Evolutionary conservation across 1,140 invertebrate species (phyloP).

Genomic region (Trichonephila clavata): DNA sequence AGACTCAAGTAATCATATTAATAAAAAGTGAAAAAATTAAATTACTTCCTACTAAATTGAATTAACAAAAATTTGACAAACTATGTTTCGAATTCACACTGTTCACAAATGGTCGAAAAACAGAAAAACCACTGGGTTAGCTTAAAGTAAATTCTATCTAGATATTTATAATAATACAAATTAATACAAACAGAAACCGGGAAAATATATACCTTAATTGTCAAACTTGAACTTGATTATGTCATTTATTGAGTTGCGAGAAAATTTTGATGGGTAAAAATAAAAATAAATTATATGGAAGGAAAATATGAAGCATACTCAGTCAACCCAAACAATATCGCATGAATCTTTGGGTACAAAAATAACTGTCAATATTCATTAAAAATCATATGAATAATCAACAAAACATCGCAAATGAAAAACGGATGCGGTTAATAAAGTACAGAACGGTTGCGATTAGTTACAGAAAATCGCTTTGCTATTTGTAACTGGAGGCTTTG

Average conservation of each 20-base stretch:
- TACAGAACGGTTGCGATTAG: neutral
- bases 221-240: neutral
- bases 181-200: neutral
- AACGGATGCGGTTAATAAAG: conserved; percentile 52
- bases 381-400: conserved; percentile 51
- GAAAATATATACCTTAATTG: conserved; percentile 6
- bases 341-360: neutral
- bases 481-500: neutral
- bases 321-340: neutral
- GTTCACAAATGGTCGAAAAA: no score
- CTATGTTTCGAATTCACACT: no score
- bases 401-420: conserved; percentile 56
- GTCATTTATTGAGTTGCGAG: neutral
- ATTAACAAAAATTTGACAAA: no score
- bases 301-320: neutral
- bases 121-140: no score
- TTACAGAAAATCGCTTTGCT: no score
- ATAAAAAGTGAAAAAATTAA: no score
- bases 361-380: conserved; percentile 42
- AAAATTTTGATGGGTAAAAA: neutral
- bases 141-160: no score
- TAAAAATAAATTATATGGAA: neutral
- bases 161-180: no score
- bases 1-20: no score
- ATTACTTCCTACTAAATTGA: no score